Evolutionary conservation across 2,797 vertebrate species (phyloP), one percentile per base, ranked within the genome.

Genomic region (Cossypha heuglini): DNA sequence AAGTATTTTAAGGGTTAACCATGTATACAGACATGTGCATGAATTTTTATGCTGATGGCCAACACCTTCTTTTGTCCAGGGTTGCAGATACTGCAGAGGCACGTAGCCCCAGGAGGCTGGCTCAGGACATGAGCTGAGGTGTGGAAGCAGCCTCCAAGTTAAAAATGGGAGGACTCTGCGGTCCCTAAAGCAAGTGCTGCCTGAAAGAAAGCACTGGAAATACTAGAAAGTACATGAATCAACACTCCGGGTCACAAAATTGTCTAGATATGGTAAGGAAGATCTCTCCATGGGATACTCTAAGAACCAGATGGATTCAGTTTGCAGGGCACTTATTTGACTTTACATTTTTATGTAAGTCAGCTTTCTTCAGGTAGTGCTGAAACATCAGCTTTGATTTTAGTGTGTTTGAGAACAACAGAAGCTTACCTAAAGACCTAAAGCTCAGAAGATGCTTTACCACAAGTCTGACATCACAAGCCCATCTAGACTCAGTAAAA

Each of bases 21-120:
- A 26, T 11, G 11, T 28, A 25, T 63, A 16, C 46, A 46, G 17
- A 33, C 3, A 19, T 0, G 1, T 12, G 16, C 4, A 38, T 25
- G 16, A 66, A 29, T 61, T 40, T 28, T 54, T 25, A 29, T 6
- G 1, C 22, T 24, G 35, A 31, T 21, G 28, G 15, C 7, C 49
- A 83, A n/a, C 19, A 3, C 2, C 6, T 71, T 25, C 3, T 73
- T 76, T 61, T 37, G 5, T 29, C 13, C 7, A 8, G 11, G 62
- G 1, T 16, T 63, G 31, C 24, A 78, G n/a, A n/a, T 11, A 51
- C 3, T 3, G 3, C 25, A 64, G 14, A 15, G 16, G 9, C 21
- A 24, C 15, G 11, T 1, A 54, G 1, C 4, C 24, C 3, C 55
- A 67, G 33, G 19, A 59, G 20, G 6, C 7, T 52, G 29, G 55